Percentiles rank a stretch among this genome's conserved stretches.
Conservation (phyloP, 2,113 vertebrate species). For the Hucho hucho region DNA sequence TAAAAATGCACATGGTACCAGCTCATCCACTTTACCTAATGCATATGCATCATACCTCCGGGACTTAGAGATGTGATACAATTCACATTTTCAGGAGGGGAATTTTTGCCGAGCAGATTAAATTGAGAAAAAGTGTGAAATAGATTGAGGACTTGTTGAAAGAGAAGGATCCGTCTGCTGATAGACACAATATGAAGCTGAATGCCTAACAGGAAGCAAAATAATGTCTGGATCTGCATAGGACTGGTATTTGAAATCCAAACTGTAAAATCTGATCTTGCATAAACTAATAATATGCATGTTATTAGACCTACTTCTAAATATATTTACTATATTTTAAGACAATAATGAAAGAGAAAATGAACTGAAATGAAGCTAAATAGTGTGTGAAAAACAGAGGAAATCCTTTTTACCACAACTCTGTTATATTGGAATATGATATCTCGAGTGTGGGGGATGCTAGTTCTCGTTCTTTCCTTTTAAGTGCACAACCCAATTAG, state of each 20-base stretch:
- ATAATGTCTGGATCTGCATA: too few relatives aligned
- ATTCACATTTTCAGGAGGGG: slow-evolving; percentile 64
- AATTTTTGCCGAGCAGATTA: slow-evolving; percentile 39
- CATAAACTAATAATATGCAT: too few relatives aligned
- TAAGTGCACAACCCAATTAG: slow-evolving; percentile 64
- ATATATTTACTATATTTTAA: too few relatives aligned
- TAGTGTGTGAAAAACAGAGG: slow-evolving; percentile 35
- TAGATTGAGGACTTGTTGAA: slow-evolving; percentile 68
- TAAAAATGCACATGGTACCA: slow-evolving; percentile 75
- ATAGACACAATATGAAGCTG: too few relatives aligned
- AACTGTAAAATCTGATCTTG: too few relatives aligned
- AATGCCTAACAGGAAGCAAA: background rate
- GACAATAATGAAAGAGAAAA: too few relatives aligned
- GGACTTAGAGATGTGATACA: slow-evolving; percentile 67
- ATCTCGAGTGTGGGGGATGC: slow-evolving; percentile 23
- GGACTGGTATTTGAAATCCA: too few relatives aligned
- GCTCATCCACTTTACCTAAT: slow-evolving; percentile 71
- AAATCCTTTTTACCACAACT: slow-evolving; percentile 50
- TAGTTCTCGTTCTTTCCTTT: slow-evolving; percentile 50
- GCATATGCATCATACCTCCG: slow-evolving; percentile 76
- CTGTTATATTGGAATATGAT: slow-evolving; percentile 49
- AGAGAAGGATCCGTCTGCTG: slow-evolving; percentile 61
- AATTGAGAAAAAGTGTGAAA: slow-evolving; percentile 60
- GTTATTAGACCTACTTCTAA: too few relatives aligned
- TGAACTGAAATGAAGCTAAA: background rate